Evolutionary conservation across 53 echinoderm and acorn worm genomes (phyloP).

Genomic region (Holothuria leucospilota): DNA sequence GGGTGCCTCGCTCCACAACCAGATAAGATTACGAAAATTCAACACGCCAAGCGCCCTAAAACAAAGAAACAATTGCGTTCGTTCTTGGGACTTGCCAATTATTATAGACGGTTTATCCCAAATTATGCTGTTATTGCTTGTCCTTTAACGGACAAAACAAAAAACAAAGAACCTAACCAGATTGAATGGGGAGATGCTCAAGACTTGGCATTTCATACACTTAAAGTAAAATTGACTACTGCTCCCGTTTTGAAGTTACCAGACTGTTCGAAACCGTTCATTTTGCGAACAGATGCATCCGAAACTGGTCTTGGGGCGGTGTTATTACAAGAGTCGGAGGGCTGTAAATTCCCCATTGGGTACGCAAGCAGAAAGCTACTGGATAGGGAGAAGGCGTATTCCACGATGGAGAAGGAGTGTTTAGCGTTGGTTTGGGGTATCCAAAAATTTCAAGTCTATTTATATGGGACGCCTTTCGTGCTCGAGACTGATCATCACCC

Average conservation of each 20-base stretch:
- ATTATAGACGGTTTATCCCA: constrained; percentile 46
- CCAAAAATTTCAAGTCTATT: constrained; percentile 60
- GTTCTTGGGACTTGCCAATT: constrained; percentile 35
- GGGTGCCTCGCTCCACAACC: constrained; percentile 39
- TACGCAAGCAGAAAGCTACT: constrained; percentile 68
- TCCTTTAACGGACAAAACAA: too few relatives aligned
- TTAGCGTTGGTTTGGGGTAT: constrained; percentile 69
- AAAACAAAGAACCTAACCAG: too few relatives aligned
- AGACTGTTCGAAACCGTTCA: constrained; percentile 38
- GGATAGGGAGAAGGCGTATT: constrained; percentile 51
- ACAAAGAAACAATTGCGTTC: constrained; percentile 53
- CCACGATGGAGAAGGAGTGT: too few relatives aligned
- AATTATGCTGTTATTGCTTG: constrained; percentile 47
- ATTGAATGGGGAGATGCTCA: constrained; percentile 39
- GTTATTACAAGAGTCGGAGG: constrained; percentile 63
- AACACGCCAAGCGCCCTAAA: constrained; percentile 19
- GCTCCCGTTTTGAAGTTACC: constrained; percentile 42
- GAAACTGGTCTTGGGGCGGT: constrained; percentile 62
- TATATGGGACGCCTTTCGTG: constrained; percentile 59
- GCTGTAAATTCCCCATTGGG: constrained; percentile 48
- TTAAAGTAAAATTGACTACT: constrained; percentile 14
- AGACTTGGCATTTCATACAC: constrained; percentile 34
- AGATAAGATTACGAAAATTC: constrained; percentile 42
- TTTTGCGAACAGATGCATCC: too few relatives aligned
- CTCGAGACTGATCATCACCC: constrained; percentile 66